Evolutionary conservation across 1,140 invertebrate species (phyloP), one percentile per base, ranked within the genome.

Genomic region (Hycleus cichorii): DNA sequence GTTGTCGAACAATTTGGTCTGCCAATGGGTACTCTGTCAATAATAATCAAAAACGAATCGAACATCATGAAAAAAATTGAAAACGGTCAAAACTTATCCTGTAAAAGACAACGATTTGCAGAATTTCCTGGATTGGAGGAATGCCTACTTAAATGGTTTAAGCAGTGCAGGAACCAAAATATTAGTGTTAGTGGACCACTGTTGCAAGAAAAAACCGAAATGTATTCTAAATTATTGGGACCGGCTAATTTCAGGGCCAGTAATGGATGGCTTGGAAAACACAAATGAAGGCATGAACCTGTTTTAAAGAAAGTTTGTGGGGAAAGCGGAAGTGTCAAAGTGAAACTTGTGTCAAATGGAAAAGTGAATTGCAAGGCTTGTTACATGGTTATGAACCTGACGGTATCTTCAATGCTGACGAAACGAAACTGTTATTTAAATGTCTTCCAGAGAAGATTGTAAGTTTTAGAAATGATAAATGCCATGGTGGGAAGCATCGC

Each of bases 391-490:
- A 62, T 64, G 53, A 62, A 48, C 47, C 69, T 46, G 61, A 74
- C 32, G 32, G 3, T 60, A 69, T 77, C 49, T 76, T 70, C 61
- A 78, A 75, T 64, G 69, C 67, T n/a, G 75, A 77, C 76, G 12
- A 12, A 12, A 12, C 12, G 12, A 1, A 1, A 12, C 12, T 12
- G 12, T 77, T 62, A n/a, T 77, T 61, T 54, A 67, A 66, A 60
- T 62, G 68, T 24, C 56, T 69, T 11, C 71, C 71, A 5, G 60
- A 73, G 27, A 68, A 70, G 51, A 66, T 27, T 60, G 70, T 57
- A 63, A 60, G 44, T 46, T 58, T 58, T 39, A 58, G 51, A 52
- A 46, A 52, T 10, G 11, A 58, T 18, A 58, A 58, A 39, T 76
- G 71, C 63, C 58, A 47, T 50, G 53, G 47, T n/a, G 47, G 52